A percentile compares a stretch with the other conserved stretches of the same genome.
phyloP scores from a whole-genome alignment of 2,113 vertebrate genomes.

The Heliornis fulica region DNA sequence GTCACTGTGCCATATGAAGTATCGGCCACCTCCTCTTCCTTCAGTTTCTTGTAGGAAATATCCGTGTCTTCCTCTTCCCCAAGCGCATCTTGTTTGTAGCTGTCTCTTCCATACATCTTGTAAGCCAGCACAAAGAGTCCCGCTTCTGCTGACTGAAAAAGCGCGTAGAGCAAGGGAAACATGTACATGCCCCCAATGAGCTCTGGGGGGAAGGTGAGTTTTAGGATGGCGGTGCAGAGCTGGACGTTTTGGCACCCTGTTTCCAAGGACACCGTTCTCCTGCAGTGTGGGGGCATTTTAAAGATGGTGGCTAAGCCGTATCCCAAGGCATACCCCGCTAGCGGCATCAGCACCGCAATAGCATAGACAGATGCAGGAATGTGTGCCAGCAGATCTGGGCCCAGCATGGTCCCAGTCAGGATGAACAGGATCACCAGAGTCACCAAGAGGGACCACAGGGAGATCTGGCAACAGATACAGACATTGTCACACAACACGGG shows the following conservation, averaged over 20 bases:
- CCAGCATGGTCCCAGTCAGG: slow-evolving; percentile 92
- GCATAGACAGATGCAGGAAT: slow-evolving; percentile 89
- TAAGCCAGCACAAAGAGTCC: slow-evolving; percentile 91
- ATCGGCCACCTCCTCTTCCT: slow-evolving; percentile 88
- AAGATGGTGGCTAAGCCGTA: slow-evolving; percentile 89
- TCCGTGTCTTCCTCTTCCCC: slow-evolving; percentile 83
- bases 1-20: slow-evolving; percentile 87
- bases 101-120: slow-evolving; percentile 84
- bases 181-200: slow-evolving; percentile 94
- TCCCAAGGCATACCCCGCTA: slow-evolving; percentile 87
- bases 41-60: slow-evolving; percentile 89
- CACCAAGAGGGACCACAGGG: slow-evolving; percentile 92
- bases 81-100: slow-evolving; percentile 80
- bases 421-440: slow-evolving; percentile 93
- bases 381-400: slow-evolving; percentile 87
- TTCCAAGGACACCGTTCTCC: slow-evolving; percentile 90
- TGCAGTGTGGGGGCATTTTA: slow-evolving; percentile 85
- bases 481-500: background rate
- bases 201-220: slow-evolving; percentile 91
- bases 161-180: slow-evolving; percentile 94
- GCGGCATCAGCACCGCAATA: slow-evolving; percentile 91
- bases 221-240: slow-evolving; percentile 95
- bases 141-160: slow-evolving; percentile 94
- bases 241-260: slow-evolving; percentile 98
- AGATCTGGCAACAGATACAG: slow-evolving; percentile 78